Base-by-base conservation (phyloP, 2,888 invertebrate species). In the Meandrusa payeni region DNA sequence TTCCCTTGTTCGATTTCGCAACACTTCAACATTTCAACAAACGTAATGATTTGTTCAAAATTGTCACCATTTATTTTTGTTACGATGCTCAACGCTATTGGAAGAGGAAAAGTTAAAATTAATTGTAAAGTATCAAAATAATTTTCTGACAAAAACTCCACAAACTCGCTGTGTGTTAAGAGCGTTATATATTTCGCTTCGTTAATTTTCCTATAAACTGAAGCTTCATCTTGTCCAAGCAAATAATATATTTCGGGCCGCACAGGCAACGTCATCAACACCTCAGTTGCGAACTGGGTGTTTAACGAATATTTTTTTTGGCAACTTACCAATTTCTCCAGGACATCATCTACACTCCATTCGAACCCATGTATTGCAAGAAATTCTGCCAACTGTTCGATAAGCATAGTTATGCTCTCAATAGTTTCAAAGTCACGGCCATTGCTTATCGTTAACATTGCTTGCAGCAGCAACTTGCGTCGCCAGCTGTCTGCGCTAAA, bases 341-440 rank as follows among this genome's bases (percentile, higher is more conserved):
- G 22, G 4, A 41, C n/a, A 9, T 41, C 41, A 7, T 41, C 41
- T 2, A 28, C 26, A n/a, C 5, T 28, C 38, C 38, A 38, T 13
- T 38, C 22, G 6, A 28, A 6, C 7, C 17, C 26, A 4, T n/a
- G 17, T 5, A n/a, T 15, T 10, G 26, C 10, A 17, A 36, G 26
- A 17, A 36, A 36, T 10, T 36, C 17, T 0, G 17, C 10, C 3
- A 36, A 17, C n/a, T 11, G 13, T 6, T 26, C 26, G 1, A 27
- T 10, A 4, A 7, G 10, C 17, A 17, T n/a, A 3, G 36, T 26
- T 9, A 36, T 10, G 1, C 9, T 4, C 4, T 17, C 10, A 2
- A 36, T 11, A 2, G 10, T 26, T 6, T 4, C 24, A 4, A 36
- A 7, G n/a, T 9, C 26, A 10, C 4, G 11, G 7, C 6, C 17